Conservation (phyloP, 2,113 vertebrate genomes). For the Taurulus bubalis region DNA sequence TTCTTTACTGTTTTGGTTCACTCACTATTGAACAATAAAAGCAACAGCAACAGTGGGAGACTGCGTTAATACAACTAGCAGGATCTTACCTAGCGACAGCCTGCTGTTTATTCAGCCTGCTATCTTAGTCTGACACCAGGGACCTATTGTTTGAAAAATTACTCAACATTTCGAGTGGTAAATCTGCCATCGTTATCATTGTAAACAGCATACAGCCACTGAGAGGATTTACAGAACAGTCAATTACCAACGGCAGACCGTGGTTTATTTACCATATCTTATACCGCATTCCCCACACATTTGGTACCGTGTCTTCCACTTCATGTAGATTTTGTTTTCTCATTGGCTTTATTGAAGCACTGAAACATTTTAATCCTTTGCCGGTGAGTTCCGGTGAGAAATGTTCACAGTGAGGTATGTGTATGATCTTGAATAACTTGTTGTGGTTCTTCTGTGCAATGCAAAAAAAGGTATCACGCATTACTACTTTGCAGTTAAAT, state of each 20-base stretch:
- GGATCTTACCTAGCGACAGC: background rate
- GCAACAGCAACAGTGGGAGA: background rate
- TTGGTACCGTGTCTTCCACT: background rate
- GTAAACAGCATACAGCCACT: background rate
- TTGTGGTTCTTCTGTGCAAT: background rate
- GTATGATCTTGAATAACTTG: background rate
- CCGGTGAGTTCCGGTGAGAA: background rate
- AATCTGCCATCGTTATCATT: background rate
- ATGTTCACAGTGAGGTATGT: background rate
- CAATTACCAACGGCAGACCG: background rate
- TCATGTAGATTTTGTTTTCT: background rate
- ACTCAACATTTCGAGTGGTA: background rate
- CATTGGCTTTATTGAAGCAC: background rate
- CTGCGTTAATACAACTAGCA: background rate
- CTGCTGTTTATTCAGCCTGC: background rate
- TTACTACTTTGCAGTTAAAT: no score
- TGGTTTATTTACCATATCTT: background rate
- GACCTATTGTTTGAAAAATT: background rate
- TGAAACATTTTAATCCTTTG: background rate
- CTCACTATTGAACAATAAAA: background rate
- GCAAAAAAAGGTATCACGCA: no score
- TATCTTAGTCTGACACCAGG: background rate
- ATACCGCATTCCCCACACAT: background rate
- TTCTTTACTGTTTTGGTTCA: background rate
- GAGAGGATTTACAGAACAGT: background rate